A percentile compares a stretch with the other conserved stretches of the same genome.
Conservation (phyloP, 2,888 invertebrate species). For the Zaprionus obscuricornis region DNA sequence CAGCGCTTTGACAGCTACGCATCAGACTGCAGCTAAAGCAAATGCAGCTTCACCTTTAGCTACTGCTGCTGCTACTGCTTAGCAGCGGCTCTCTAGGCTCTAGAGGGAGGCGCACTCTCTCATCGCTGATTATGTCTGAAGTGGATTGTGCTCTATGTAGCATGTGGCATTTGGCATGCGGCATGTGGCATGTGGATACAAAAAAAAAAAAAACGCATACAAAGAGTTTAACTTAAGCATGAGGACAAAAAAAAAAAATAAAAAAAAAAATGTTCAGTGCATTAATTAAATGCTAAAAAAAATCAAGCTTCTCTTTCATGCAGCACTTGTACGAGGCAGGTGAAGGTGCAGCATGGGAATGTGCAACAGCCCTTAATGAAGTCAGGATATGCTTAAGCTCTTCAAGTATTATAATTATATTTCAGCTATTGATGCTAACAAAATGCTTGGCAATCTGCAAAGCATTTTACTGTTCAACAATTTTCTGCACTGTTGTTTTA, state of each 20-base stretch:
- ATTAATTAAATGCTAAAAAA: constrained; percentile 71
- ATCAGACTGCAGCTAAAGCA: constrained; percentile 1
- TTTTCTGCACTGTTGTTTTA: constrained; percentile 16
- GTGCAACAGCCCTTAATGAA: constrained; percentile 4
- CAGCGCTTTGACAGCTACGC: constrained; percentile 63
- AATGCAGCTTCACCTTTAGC: neutral
- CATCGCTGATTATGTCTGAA: constrained; percentile 61
- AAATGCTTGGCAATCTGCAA: neutral
- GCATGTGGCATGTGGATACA: too few relatives aligned
- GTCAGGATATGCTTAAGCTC: constrained; percentile 6
- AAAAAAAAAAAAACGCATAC: constrained; percentile 37
- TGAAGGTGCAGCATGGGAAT: neutral
- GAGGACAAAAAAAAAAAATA: too few relatives aligned
- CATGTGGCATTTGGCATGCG: too few relatives aligned
- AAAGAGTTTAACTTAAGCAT: constrained; percentile 45
- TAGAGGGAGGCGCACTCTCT: constrained; percentile 2
- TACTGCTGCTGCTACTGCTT: neutral
- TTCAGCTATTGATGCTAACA: neutral
- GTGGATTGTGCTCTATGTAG: constrained; percentile 43
- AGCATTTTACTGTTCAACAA: constrained; percentile 2
- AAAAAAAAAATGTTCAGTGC: constrained; percentile 58
- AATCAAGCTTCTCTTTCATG: neutral
- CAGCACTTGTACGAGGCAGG: constrained; percentile 6
- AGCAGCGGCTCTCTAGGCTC: neutral
- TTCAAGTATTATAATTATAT: neutral